Conservation (phyloP, 2,888 invertebrate species). For the Atherix ibis region DNA sequence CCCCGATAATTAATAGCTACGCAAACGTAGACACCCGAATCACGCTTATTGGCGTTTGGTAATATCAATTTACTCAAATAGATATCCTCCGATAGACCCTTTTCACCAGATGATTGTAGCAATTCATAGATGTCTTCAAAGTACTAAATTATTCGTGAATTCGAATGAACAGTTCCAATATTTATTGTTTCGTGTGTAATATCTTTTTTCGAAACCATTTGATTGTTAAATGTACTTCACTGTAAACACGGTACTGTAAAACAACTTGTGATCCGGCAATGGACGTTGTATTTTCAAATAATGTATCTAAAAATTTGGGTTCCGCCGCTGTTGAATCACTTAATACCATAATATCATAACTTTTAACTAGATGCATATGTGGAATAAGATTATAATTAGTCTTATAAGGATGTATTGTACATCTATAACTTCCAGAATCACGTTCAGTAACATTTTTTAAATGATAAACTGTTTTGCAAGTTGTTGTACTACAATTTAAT, state of each 20-base stretch:
- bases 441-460: slow-evolving; percentile 27
- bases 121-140: slow-evolving; percentile 24
- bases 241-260: slow-evolving; percentile 27
- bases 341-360: slow-evolving; percentile 27
- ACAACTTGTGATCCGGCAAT: slow-evolving; percentile 20
- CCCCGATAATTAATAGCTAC: slow-evolving; percentile 28
- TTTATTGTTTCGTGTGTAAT: too few species aligned
- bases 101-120: slow-evolving; percentile 21
- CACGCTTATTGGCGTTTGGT: slow-evolving; percentile 19
- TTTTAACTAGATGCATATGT: slow-evolving; percentile 26
- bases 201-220: slow-evolving; percentile 26
- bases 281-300: slow-evolving; percentile 21
- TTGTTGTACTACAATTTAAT: slow-evolving; percentile 26
- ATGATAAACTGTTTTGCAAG: too few species aligned
- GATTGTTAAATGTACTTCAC: slow-evolving; percentile 23
- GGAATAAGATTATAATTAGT: slow-evolving; percentile 18
- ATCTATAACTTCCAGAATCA: slow-evolving; percentile 30
- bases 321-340: too few species aligned
- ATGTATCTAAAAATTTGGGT: slow-evolving; percentile 24
- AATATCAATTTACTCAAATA: slow-evolving; percentile 28
- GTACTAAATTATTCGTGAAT: slow-evolving; percentile 19
- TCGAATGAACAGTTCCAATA: too few species aligned
- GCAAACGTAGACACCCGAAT: slow-evolving; percentile 27
- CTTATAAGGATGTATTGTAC: slow-evolving; percentile 23
- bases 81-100: slow-evolving; percentile 19